These are phyloP conservation scores for Rhipidura dahli DNA, from an alignment of 2,113 vertebrate species.

Conservation along the genomic window DNA sequence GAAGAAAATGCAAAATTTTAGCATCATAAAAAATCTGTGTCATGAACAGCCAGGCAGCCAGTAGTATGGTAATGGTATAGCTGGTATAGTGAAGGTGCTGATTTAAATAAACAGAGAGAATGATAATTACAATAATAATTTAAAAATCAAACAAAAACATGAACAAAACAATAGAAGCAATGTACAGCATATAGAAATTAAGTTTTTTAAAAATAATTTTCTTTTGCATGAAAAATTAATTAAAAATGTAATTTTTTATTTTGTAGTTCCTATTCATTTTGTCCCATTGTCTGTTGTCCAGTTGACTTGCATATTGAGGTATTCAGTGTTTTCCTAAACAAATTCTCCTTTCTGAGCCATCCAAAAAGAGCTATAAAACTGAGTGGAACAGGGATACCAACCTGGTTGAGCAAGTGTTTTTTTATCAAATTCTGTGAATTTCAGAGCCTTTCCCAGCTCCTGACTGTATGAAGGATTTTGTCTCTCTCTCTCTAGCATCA, in stretches of 20 bases:
- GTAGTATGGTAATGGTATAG: rapidly evolving
- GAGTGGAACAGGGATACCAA: neutral
- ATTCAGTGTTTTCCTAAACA: neutral
- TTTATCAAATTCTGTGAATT: neutral
- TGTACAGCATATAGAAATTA: neutral
- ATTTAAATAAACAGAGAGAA: neutral
- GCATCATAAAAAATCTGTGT: neutral
- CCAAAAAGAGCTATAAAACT: neutral
- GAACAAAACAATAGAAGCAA: neutral
- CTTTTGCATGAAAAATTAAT: neutral
- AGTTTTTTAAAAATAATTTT: neutral
- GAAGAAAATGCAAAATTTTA: neutral
- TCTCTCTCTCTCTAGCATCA: neutral
- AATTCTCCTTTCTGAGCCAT: neutral
- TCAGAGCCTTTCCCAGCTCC: neutral
- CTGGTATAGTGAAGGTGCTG: neutral
- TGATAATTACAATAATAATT: neutral
- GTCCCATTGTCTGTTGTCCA: neutral
- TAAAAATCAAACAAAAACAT: neutral
- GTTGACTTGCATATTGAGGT: neutral
- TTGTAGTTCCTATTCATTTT: neutral
- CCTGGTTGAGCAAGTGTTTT: rapidly evolving
- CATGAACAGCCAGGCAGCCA: neutral
- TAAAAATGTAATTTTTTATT: neutral
- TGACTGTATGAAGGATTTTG: neutral